Evolutionary conservation across 1,140 invertebrate species (phyloP), one percentile per base, ranked within the genome.

Genomic region (Drosophila repletoides): DNA sequence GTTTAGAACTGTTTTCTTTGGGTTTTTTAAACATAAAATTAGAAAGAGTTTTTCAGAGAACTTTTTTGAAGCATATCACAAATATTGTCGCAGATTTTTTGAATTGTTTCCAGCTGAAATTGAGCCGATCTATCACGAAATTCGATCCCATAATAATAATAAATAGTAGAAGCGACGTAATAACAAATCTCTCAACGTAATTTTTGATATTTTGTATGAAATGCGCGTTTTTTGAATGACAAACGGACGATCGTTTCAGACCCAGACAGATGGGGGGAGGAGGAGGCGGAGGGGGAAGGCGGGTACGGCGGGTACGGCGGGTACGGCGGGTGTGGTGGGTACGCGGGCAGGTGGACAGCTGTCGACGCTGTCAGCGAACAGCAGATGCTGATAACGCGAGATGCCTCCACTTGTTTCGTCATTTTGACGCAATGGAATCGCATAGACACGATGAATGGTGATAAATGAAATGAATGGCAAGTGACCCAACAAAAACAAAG

Each of bases 191-290:
- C 14, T 12, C 38, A 10, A 22, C 38, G 38, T 5, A 26, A 10
- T 5, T 43, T 43, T 43, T 17, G 26, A 24, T n/a, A 24, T 36
- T 40, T 7, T 38, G 26, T 60, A 6, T 56, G 28, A 31, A 48
- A 26, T 61, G 48, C 56, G 56, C 46, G 17, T 52, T n/a, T n/a
- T n/a, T 49, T 66, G 61, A 66, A 59, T 58, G 61, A 52, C 67
- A 66, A 59, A 45, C 61, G 61, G 52, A 58, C 61, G 24, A 29
- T 24, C 33, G 26, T 17, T 7, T 53, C 6, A 19, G 17, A 51
- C 48, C 26, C 14, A 28, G 24, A 45, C 21, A 24, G 21, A 2
- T 26, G 21, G 28, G 15, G 12, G 4, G 22, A 21, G 7, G n/a
- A 40, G 36, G 17, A 46, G 24, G 3, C 2, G 0, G 3, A 33